Percentiles rank a stretch among this genome's conserved stretches.
Evolutionary conservation across 2,797 vertebrate genomes (phyloP).

Genomic region (Micropoecilia bifurca): DNA sequence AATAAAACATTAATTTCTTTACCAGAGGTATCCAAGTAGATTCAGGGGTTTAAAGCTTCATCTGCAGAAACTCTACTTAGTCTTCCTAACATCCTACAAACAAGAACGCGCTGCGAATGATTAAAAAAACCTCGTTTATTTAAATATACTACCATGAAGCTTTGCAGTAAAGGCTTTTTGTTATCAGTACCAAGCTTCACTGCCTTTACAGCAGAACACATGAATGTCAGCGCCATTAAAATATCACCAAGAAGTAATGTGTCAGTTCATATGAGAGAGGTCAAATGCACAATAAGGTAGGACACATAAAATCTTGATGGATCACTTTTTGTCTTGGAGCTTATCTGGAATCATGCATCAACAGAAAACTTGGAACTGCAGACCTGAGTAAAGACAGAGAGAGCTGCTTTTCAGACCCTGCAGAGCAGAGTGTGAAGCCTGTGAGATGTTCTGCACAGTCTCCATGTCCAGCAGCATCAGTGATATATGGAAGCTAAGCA

Average conservation of each 20-base stretch:
- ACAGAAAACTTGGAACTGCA: constrained; percentile 8
- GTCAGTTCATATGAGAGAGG: neutral
- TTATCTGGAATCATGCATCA: constrained; percentile 12
- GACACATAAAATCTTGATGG: neutral
- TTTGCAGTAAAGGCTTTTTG: neutral
- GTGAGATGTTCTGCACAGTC: constrained; percentile 42
- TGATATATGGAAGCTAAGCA: constrained; percentile 56
- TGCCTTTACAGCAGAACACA: neutral
- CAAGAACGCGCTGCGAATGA: neutral
- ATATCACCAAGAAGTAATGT: neutral
- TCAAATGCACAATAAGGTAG: neutral
- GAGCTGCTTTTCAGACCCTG: constrained; percentile 37
- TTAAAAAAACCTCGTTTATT: neutral
- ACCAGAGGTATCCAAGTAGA: neutral
- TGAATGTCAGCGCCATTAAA: neutral
- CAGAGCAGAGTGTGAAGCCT: constrained; percentile 21
- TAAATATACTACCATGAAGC: neutral
- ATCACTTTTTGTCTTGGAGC: constrained; percentile 6
- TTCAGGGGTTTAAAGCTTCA: neutral
- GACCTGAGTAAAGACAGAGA: constrained; percentile 17
- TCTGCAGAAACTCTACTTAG: neutral
- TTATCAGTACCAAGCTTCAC: neutral
- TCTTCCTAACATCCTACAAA: neutral
- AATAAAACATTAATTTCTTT: neutral
- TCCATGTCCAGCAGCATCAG: constrained; percentile 38